Conservation (phyloP, 2,113 vertebrate genomes). For the Rousettus leschenaultii region DNA sequence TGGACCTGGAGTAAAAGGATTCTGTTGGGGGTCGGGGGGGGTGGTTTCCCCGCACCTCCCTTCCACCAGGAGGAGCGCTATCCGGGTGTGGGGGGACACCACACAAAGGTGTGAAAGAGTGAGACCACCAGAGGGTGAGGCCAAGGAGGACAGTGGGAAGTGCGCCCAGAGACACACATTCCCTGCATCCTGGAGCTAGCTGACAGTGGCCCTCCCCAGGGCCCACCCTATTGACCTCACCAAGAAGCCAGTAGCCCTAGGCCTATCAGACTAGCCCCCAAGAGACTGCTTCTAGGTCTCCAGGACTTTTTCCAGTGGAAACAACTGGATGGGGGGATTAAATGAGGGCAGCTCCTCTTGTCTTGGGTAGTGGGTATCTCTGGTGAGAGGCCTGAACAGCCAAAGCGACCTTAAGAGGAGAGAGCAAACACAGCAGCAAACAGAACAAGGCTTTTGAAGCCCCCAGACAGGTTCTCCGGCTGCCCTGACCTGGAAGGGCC, state of each 20-base stretch:
- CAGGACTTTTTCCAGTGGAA: not conserved
- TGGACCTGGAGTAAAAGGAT: not conserved
- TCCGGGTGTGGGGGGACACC: too few species aligned
- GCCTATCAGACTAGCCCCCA: not conserved
- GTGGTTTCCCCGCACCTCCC: not conserved
- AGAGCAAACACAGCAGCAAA: not conserved
- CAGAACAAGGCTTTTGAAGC: not conserved
- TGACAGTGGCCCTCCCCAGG: fast-evolving
- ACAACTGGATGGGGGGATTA: fast-evolving
- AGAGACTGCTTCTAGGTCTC: not conserved
- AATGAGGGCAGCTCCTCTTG: fast-evolving
- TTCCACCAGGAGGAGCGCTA: too few species aligned
- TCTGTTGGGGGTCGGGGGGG: not conserved
- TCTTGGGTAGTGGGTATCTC: not conserved
- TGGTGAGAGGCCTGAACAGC: not conserved
- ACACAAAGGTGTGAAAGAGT: not conserved
- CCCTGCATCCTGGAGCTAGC: not conserved
- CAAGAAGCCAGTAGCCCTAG: fast-evolving
- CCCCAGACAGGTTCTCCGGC: not conserved
- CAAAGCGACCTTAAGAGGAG: not conserved
- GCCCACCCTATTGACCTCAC: not conserved
- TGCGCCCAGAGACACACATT: not conserved
- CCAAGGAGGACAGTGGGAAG: not conserved
- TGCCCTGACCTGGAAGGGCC: not conserved
- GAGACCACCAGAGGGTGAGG: not conserved